Conservation (phyloP, 2,888 invertebrate genomes). For the Lacanobia wlatinum region DNA sequence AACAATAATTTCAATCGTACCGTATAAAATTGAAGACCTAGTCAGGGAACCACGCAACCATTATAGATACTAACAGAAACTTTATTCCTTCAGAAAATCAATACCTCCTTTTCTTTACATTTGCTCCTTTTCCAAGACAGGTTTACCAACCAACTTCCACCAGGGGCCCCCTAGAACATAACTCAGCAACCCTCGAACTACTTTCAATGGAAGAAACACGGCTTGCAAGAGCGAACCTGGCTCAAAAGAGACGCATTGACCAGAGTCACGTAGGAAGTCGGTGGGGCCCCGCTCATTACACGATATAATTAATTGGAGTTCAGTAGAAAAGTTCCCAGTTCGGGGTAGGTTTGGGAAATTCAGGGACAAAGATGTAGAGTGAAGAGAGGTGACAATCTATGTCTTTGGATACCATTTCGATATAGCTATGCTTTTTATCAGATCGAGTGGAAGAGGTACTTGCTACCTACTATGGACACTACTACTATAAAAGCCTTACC, state of each 20-base stretch:
- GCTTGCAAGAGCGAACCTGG: slow-evolving; percentile 51
- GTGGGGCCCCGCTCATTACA: slow-evolving; percentile 84
- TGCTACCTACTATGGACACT: no score
- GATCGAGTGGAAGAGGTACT: no score
- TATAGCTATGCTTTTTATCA: no score
- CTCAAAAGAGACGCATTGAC: slow-evolving; percentile 69
- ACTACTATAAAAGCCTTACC: no score
- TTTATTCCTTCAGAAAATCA: not conserved
- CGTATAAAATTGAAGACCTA: not conserved
- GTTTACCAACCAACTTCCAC: not conserved
- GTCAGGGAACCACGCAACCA: not conserved
- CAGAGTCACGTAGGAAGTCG: slow-evolving; percentile 81
- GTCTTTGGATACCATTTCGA: no score
- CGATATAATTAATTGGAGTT: slow-evolving; percentile 89
- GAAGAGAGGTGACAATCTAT: slow-evolving; percentile 18
- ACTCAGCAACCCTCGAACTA: slow-evolving; percentile 33
- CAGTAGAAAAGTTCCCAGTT: slow-evolving; percentile 80
- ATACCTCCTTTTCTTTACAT: no score
- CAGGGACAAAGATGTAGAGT: slow-evolving; percentile 55
- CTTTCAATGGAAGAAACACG: slow-evolving; percentile 43
- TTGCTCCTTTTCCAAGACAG: not conserved
- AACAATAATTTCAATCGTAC: not conserved
- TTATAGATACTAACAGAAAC: not conserved
- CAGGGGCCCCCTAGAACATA: slow-evolving; percentile 11
- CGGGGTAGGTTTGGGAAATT: slow-evolving; percentile 74